Conservation (phyloP, 2,888 invertebrate species). For the Lumbricus terrestris region DNA sequence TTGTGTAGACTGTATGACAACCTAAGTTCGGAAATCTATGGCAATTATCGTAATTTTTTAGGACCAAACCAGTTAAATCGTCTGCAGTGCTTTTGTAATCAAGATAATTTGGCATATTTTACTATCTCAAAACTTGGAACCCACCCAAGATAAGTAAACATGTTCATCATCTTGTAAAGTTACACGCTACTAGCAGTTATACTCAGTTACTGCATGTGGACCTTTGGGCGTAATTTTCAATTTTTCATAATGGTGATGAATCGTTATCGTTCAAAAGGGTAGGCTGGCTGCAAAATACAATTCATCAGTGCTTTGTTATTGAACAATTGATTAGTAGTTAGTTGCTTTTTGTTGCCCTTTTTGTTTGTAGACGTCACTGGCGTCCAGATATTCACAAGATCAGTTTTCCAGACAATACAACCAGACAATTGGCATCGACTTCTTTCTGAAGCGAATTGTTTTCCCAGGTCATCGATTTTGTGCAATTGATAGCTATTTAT, state of each 20-base stretch:
- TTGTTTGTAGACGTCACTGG: constrained; percentile 66
- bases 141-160: not conserved
- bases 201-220: not conserved
- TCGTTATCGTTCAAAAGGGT: not conserved
- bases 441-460: constrained; percentile 69
- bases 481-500: not conserved
- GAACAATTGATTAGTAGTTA: not conserved
- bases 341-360: not conserved
- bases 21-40: not conserved
- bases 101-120: not conserved
- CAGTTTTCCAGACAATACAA: constrained; percentile 66
- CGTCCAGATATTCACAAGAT: constrained; percentile 69
- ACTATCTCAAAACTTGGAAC: not conserved
- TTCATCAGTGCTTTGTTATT: not conserved
- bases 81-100: too few relatives aligned
- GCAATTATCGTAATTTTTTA: not conserved
- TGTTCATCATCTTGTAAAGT: not conserved
- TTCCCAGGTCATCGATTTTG: constrained; percentile 62
- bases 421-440: constrained; percentile 73
- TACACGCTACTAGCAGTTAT: not conserved
- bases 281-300: not conserved
- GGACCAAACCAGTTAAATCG: too few relatives aligned
- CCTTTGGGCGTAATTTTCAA: not conserved
- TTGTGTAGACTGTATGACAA: not conserved
- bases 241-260: too few relatives aligned